Evolutionary conservation across 2,888 invertebrate genomes (phyloP).

Genomic region (Holacanthella duospinosa): DNA sequence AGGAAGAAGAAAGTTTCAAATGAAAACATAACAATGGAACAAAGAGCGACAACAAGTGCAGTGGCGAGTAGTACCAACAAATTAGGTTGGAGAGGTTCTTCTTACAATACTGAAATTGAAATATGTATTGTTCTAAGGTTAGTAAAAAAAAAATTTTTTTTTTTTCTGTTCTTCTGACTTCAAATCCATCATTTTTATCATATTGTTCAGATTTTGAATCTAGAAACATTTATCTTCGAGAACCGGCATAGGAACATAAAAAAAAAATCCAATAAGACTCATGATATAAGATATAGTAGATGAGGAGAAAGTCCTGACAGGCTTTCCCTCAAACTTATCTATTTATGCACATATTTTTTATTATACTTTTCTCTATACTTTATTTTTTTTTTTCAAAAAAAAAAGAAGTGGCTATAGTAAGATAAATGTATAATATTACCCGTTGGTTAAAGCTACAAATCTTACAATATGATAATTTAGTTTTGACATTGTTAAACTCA

Average conservation of each 20-base stretch:
- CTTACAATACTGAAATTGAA: constrained; percentile 18
- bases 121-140: constrained; percentile 20
- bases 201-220: background rate
- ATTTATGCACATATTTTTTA: too few relatives aligned
- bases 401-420: too few relatives aligned
- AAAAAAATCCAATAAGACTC: background rate
- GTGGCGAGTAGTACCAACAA: background rate
- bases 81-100: constrained; percentile 1
- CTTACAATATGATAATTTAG: too few relatives aligned
- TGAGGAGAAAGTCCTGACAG: too few relatives aligned
- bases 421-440: too few relatives aligned
- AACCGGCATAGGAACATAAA: background rate
- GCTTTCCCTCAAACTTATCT: too few relatives aligned
- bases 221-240: background rate
- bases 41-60: background rate
- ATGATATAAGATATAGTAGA: background rate
- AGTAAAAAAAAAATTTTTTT: constrained; percentile 5
- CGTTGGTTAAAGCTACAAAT: too few relatives aligned
- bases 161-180: background rate
- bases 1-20: too few relatives aligned
- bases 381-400: too few relatives aligned
- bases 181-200: background rate
- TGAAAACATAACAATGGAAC: background rate
- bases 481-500: too few relatives aligned
- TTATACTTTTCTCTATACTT: too few relatives aligned